These are phyloP conservation scores for Drosophila atroscutellata DNA, from an alignment of 2,888 invertebrate species.

Conservation along the genomic window DNA sequence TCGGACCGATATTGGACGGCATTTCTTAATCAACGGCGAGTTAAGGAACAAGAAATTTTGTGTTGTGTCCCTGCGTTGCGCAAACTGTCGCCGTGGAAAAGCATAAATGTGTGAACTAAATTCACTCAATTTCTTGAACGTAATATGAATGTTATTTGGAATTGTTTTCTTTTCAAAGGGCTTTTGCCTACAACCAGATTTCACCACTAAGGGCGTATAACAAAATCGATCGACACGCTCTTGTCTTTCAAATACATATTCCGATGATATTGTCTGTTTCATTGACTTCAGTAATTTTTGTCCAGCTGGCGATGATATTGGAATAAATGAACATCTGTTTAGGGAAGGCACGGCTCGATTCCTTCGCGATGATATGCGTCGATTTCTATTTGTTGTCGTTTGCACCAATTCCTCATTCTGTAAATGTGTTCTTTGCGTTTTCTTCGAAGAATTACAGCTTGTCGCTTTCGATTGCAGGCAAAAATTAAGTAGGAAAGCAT, in stretches of 20 bases:
- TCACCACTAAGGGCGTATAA: constrained; percentile 84
- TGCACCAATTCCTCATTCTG: constrained; percentile 57
- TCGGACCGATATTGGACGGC: constrained; percentile 84
- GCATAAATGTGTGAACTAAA: constrained; percentile 81
- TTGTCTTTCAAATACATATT: constrained; percentile 86
- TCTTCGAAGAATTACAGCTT: constrained; percentile 38
- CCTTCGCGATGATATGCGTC: constrained; percentile 83
- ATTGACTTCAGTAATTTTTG: constrained; percentile 85
- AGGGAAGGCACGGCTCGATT: constrained; percentile 85
- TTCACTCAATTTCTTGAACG: constrained; percentile 82
- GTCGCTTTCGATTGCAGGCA: constrained; percentile 77
- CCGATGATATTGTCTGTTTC: constrained; percentile 85
- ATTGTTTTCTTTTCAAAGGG: constrained; percentile 79
- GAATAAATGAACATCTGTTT: constrained; percentile 85
- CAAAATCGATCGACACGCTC: constrained; percentile 86
- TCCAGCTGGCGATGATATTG: constrained; percentile 86
- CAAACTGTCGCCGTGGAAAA: constrained; percentile 84
- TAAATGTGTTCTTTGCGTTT: constrained; percentile 57
- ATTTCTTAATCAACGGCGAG: constrained; percentile 83
- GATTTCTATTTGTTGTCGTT: constrained; percentile 75
- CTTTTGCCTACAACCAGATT: constrained; percentile 75
- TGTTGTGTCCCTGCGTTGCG: constrained; percentile 78
- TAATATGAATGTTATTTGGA: constrained; percentile 73
- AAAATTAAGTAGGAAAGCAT: constrained; percentile 86
- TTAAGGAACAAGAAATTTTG: constrained; percentile 83